These are phyloP conservation scores for Varroa destructor DNA, from an alignment of 1,140 invertebrate species.

Conservation along the genomic window DNA sequence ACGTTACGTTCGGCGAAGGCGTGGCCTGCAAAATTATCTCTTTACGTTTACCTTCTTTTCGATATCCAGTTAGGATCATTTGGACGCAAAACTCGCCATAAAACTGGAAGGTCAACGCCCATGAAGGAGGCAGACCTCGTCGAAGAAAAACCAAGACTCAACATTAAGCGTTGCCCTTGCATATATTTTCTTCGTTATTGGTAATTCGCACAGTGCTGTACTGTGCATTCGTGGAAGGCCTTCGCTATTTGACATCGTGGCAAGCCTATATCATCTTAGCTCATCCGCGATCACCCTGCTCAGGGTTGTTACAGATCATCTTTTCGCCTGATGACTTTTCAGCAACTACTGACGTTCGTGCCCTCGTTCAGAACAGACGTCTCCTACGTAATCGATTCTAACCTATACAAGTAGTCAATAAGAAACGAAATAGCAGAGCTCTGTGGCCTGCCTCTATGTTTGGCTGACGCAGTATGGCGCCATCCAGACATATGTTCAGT, in stretches of 20 bases:
- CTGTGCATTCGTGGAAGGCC: not conserved
- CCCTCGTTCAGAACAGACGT: not conserved
- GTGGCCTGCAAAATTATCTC: no score
- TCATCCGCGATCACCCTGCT: not conserved
- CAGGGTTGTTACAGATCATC: not conserved
- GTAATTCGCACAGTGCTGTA: no score
- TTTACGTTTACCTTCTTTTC: no score
- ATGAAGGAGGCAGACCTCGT: no score
- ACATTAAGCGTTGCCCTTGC: no score
- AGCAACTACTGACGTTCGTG: not conserved
- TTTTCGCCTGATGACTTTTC: not conserved
- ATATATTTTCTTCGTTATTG: no score
- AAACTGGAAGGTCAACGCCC: no score
- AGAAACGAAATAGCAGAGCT: not conserved
- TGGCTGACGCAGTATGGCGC: not conserved
- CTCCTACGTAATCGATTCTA: not conserved
- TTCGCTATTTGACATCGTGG: slow-evolving; percentile 5
- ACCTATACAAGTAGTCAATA: not conserved
- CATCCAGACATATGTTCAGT: not conserved
- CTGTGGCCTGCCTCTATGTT: not conserved
- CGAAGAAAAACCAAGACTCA: no score
- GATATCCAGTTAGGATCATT: no score
- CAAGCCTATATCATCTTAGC: not conserved
- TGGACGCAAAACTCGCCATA: no score
- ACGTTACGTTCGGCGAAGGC: no score